Conservation (phyloP, 1,140 invertebrate species). For the Portunus trituberculatus region DNA sequence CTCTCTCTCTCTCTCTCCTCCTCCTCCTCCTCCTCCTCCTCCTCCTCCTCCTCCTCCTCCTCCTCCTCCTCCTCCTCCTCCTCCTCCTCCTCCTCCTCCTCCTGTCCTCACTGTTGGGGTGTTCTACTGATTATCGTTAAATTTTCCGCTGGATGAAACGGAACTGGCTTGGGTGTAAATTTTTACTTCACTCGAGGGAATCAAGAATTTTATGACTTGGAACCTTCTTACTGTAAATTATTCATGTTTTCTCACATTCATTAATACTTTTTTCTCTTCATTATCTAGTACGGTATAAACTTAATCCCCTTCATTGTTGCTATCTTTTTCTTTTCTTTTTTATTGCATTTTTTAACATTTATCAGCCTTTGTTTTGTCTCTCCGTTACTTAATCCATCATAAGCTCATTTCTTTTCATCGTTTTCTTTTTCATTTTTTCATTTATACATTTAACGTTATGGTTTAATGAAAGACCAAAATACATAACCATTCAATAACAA, state of each 20-base stretch:
- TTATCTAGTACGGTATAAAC: neutral
- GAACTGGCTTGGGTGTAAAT: too few relatives aligned
- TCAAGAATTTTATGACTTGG: too few relatives aligned
- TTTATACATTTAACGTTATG: neutral
- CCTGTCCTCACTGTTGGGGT: neutral
- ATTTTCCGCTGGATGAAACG: too few relatives aligned
- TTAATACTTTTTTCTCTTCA: neutral
- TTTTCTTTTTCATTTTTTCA: neutral
- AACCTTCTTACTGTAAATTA: too few relatives aligned
- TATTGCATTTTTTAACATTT: neutral
- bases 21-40: neutral
- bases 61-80: neutral
- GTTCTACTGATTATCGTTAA: too few relatives aligned
- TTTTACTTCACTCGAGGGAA: too few relatives aligned
- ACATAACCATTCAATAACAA: neutral
- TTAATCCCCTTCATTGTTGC: neutral
- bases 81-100: neutral
- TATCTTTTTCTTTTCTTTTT: slow-evolving; percentile 7
- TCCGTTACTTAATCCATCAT: neutral
- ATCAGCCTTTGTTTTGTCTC: neutral
- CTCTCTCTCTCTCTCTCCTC: neutral
- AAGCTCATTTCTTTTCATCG: neutral
- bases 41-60: neutral
- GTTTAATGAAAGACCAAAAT: too few relatives aligned
- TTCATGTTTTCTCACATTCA: neutral